Evolutionary conservation across 2,888 invertebrate species (phyloP).

Genomic region (Spilarctia lutea): DNA sequence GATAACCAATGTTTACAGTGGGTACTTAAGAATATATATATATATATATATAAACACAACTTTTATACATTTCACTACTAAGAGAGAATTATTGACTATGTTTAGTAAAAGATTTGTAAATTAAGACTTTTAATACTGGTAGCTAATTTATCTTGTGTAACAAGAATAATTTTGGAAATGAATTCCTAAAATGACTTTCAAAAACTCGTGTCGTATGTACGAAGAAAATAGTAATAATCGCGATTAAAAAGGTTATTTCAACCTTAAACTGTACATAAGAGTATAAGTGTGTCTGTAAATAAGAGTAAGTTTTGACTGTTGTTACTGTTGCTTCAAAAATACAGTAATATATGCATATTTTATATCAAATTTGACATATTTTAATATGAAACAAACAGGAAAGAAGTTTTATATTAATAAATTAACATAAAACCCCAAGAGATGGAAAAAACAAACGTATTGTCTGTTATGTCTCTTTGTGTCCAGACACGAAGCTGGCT

Average conservation of each 20-base stretch:
- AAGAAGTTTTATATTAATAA: not conserved
- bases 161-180: not conserved
- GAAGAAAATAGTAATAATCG: not conserved
- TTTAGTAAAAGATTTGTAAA: not conserved
- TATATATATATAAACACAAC: too few species aligned
- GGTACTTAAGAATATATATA: not conserved
- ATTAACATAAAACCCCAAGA: not conserved
- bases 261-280: not conserved
- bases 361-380: not conserved
- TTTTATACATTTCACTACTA: not conserved
- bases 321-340: not conserved
- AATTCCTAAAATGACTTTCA: not conserved
- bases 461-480: not conserved
- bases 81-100: not conserved
- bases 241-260: not conserved
- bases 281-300: too few species aligned
- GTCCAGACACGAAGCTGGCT: not conserved
- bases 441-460: not conserved
- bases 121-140: not conserved
- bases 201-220: not conserved
- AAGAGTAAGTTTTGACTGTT: not conserved
- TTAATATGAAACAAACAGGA: not conserved
- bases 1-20: not conserved
- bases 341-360: too few species aligned
- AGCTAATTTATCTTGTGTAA: not conserved